Evolutionary conservation across 2,797 vertebrate genomes (phyloP), one percentile per base, ranked within the genome.

Genomic region (Notoglanidium macrostoma): DNA sequence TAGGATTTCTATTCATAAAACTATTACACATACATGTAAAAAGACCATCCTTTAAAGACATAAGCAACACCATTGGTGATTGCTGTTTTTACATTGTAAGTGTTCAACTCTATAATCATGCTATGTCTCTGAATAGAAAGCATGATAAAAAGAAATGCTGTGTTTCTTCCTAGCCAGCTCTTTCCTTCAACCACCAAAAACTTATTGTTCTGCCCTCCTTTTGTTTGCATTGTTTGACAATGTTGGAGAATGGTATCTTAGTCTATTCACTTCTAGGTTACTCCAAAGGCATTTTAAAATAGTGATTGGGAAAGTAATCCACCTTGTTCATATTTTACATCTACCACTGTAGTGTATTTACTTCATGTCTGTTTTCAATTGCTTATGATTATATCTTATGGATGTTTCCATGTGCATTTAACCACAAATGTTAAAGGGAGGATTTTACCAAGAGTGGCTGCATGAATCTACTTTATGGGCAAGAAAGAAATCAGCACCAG

Each of bases 301-400:
- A n/a, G 12, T 73, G 70, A 46, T 44, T 2, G 5, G 35, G 67
- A 26, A 73, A 26, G 23, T 54, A 54, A 76, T 46, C 11, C 3
- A 70, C 4, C 10, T 40, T 76, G 46, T 74, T 74, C 46, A n/a
- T n/a, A 74, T 51, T 49, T 74, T 74, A 76, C n/a, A 76, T 76
- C 73, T 11, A 29, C 14, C 46, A n/a, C 9, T 49, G 46, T 74
- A 49, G 11, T 74, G 72, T 49, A 29, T 54, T 76, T 51, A 51
- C 1, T 72, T 15, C 17, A 55, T 35, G 35, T 35, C 35, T 35
- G 35, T 35, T 23, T 35, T 44, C 19, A 26, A 1, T 1, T 0
- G 1, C 40, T 46, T 46, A 40, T 26, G 40, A 23, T 44, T 73
- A 44, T 73, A 19, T 72, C 17, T 21, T 44, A 9, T 72, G 65